Evolutionary conservation across 2,888 invertebrate species (phyloP).

Genomic region (Tethea ocularis): DNA sequence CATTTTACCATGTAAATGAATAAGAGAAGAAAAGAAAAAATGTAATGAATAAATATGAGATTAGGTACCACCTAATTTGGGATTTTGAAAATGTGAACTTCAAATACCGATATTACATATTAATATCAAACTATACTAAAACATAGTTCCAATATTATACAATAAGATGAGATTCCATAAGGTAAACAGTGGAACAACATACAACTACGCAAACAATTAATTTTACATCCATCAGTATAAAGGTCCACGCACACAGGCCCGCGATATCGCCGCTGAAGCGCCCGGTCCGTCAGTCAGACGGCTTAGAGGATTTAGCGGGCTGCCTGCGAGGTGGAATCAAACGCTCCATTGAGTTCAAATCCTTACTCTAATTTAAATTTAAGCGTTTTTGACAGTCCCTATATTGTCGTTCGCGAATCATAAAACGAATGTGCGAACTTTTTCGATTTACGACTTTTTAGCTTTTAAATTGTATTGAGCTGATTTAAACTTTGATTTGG

Average conservation of each 20-base stretch:
- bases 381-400: conserved; percentile 62
- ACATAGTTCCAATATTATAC: too few relatives aligned
- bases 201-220: conserved; percentile 22
- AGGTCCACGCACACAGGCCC: conserved; percentile 23
- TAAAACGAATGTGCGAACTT: conserved; percentile 31
- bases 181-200: too few relatives aligned
- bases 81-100: too few relatives aligned
- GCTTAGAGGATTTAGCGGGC: conserved; percentile 56
- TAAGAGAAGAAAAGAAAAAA: too few relatives aligned
- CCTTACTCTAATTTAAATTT: conserved; percentile 65
- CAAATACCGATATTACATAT: too few relatives aligned
- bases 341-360: conserved; percentile 59
- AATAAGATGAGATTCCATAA: too few relatives aligned
- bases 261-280: conserved; percentile 34
- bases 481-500: too few relatives aligned
- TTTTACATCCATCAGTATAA: conserved; percentile 26
- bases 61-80: too few relatives aligned
- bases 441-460: conserved; percentile 7
- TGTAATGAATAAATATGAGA: too few relatives aligned
- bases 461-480: neutral
- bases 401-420: conserved; percentile 45
- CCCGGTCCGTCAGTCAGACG: conserved; percentile 48
- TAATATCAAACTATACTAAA: too few relatives aligned
- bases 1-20: too few relatives aligned
- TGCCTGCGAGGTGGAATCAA: conserved; percentile 52